phyloP scores from a whole-genome alignment of 1,140 invertebrate genomes.

The Manduca sexta region DNA sequence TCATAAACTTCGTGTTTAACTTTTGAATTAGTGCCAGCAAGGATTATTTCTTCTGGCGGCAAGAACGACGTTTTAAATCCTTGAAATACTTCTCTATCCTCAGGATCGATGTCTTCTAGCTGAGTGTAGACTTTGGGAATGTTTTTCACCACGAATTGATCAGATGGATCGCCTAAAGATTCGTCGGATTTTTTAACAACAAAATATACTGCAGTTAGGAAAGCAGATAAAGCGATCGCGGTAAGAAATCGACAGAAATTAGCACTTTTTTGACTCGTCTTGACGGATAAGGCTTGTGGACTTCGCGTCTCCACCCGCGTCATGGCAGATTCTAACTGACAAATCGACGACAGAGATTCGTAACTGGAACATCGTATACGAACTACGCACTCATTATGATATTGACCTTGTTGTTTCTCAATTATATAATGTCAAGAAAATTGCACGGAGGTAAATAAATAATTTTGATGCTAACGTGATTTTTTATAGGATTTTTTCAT shows the following conservation, averaged over 20 bases:
- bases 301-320: conserved; percentile 49
- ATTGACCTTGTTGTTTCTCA: conserved; percentile 7
- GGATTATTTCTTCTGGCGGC: conserved; percentile 45
- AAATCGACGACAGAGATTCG: conserved; percentile 33
- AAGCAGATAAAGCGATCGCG: conserved; percentile 23
- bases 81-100: conserved; percentile 60
- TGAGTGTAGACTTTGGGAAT: conserved; percentile 49
- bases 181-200: conserved; percentile 38
- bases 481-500: background rate
- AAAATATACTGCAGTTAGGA: conserved; percentile 33
- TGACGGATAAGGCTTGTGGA: conserved; percentile 33
- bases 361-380: conserved; percentile 42
- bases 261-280: conserved; percentile 35
- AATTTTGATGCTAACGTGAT: background rate
- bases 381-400: conserved; percentile 1
- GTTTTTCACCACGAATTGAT: conserved; percentile 46
- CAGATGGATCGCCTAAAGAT: conserved; percentile 42
- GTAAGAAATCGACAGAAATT: conserved; percentile 41
- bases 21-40: conserved; percentile 24
- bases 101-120: conserved; percentile 49
- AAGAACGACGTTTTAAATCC: conserved; percentile 61
- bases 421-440: too few species aligned
- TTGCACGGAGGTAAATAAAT: too few species aligned
- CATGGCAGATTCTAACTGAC: conserved; percentile 58
- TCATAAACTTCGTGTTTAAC: conserved; percentile 27